Evolutionary conservation across 64 coral and sea anemone species (phyloP).

Genomic region (Stichodactyla helianthus): DNA sequence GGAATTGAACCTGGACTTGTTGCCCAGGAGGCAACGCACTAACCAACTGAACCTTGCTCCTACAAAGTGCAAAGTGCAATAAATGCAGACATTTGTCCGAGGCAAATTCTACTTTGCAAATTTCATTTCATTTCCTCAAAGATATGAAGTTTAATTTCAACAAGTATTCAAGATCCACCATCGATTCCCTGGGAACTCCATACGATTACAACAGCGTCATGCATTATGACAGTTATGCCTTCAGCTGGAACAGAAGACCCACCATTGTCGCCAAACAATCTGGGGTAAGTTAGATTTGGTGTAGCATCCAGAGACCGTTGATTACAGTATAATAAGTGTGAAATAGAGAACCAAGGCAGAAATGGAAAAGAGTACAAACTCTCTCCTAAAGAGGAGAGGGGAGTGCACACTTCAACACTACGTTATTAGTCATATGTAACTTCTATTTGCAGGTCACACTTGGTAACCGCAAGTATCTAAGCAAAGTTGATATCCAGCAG

Average conservation of each 20-base stretch:
- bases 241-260: slow-evolving; percentile 34
- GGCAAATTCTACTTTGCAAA: too few relatives aligned
- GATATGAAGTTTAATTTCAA: slow-evolving; percentile 14
- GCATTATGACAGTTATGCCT: slow-evolving; percentile 39
- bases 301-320: too few relatives aligned
- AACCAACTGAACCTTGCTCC: too few relatives aligned
- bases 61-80: too few relatives aligned
- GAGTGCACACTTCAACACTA: too few relatives aligned
- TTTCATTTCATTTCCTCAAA: neutral
- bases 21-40: too few relatives aligned
- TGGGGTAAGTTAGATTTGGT: slow-evolving; percentile 7
- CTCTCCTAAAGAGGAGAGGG: too few relatives aligned
- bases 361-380: too few relatives aligned
- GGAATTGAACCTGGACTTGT: too few relatives aligned
- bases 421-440: neutral
- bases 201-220: slow-evolving; percentile 60
- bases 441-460: slow-evolving; percentile 30
- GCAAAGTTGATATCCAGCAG: slow-evolving; percentile 49
- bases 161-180: slow-evolving; percentile 41
- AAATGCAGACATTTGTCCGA: too few relatives aligned
- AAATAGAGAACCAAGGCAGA: too few relatives aligned
- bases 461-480: slow-evolving; percentile 45
- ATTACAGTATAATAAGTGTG: too few relatives aligned
- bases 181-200: slow-evolving; percentile 48
- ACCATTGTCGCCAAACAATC: slow-evolving; percentile 44